Evolutionary conservation across 92 coral and sea anemone species (phyloP).

Genomic region (Parazoanthus swiftii): DNA sequence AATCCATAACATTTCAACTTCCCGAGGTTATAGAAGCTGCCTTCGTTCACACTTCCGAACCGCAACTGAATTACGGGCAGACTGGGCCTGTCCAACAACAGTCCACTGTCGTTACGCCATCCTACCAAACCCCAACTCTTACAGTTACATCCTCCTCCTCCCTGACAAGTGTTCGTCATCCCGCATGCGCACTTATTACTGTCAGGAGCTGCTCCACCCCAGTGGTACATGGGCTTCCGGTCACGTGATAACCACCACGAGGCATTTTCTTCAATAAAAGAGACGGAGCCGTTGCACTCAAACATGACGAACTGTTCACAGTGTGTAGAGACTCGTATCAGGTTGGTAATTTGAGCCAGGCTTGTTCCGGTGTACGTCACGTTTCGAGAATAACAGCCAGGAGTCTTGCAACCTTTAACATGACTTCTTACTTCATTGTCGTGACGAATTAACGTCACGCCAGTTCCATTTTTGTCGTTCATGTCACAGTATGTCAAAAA

Average conservation of each 20-base stretch:
- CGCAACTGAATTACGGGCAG: too few relatives aligned
- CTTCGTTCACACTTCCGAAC: too few relatives aligned
- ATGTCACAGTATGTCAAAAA: background rate
- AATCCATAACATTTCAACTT: too few relatives aligned
- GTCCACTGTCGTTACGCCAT: background rate
- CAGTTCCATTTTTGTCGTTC: background rate
- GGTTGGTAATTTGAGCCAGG: background rate
- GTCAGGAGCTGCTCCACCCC: background rate
- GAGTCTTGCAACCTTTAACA: background rate
- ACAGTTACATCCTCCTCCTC: background rate
- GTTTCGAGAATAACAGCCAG: background rate
- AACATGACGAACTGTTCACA: constrained; percentile 1
- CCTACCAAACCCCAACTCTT: background rate
- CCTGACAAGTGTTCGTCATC: background rate
- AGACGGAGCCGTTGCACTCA: background rate
- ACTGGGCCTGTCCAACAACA: too few relatives aligned
- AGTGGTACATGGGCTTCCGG: too few relatives aligned
- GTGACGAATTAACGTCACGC: constrained; percentile 45
- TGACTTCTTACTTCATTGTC: constrained; percentile 39
- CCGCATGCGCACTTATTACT: background rate
- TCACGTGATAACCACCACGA: background rate
- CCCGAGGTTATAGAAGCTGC: too few relatives aligned
- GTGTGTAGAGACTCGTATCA: constrained; percentile 2
- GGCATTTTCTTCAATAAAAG: background rate
- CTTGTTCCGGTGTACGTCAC: constrained; percentile 2